Conservation (phyloP, 2,113 vertebrate genomes). For the Felis catus region DNA sequence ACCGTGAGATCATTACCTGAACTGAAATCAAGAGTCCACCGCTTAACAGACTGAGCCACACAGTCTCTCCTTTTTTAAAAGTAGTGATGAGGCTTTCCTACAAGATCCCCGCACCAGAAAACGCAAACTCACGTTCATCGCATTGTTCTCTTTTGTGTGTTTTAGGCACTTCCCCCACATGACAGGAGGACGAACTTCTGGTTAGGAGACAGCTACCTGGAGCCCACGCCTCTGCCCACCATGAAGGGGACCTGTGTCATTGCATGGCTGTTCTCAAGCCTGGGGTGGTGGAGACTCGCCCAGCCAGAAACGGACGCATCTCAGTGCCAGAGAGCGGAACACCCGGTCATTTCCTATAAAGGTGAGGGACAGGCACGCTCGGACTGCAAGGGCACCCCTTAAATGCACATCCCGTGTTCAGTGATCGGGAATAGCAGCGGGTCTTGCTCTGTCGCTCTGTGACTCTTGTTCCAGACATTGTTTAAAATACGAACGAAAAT, state of each 20-base stretch:
- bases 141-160: slow-evolving; percentile 45
- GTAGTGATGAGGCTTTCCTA: not conserved
- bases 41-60: too few relatives aligned
- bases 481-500: not conserved
- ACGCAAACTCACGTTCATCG: accelerated
- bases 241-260: slow-evolving; percentile 84
- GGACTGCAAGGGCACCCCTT: accelerated
- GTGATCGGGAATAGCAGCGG: accelerated
- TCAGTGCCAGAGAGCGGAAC: slow-evolving; percentile 90
- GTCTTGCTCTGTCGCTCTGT: accelerated
- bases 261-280: slow-evolving; percentile 88
- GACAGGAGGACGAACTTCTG: slow-evolving; percentile 82
- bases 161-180: slow-evolving; percentile 89
- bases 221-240: slow-evolving; percentile 84
- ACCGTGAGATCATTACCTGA: too few relatives aligned
- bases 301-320: slow-evolving; percentile 82
- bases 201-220: slow-evolving; percentile 86
- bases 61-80: not conserved
- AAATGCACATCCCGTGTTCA: accelerated
- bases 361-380: slow-evolving; percentile 81
- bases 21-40: too few relatives aligned
- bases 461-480: not conserved
- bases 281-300: slow-evolving; percentile 88
- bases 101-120: accelerated
- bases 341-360: slow-evolving; percentile 92